A percentile compares a stretch with the other conserved stretches of the same genome.
Evolutionary conservation across 1,140 invertebrate genomes (phyloP).

Genomic region (Charaxes varanes): DNA sequence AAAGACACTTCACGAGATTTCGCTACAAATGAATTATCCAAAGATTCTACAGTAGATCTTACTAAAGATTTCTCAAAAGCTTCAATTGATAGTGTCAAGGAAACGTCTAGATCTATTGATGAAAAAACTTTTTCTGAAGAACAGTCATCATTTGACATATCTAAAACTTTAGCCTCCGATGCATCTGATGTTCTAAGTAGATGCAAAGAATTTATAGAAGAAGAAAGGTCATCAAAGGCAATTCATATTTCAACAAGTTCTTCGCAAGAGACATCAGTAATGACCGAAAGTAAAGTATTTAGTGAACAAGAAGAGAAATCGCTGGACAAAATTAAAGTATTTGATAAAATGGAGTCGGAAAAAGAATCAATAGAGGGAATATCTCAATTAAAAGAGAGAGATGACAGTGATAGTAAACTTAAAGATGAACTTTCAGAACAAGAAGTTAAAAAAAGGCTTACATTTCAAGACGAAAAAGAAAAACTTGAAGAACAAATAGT

Average conservation of each 20-base stretch:
- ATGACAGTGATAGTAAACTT: slow-evolving; percentile 8
- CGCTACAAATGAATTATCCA: slow-evolving; percentile 66
- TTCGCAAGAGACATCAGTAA: slow-evolving; percentile 54
- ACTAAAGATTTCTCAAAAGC: slow-evolving; percentile 64
- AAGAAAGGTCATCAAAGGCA: slow-evolving; percentile 53
- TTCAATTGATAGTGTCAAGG: slow-evolving; percentile 63
- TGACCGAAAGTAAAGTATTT: slow-evolving; percentile 61
- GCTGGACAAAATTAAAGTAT: slow-evolving; percentile 36
- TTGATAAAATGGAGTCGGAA: slow-evolving; percentile 30
- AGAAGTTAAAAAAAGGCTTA: slow-evolving; percentile 15
- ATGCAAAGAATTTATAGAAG: slow-evolving; percentile 57
- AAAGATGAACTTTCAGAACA: slow-evolving; percentile 5
- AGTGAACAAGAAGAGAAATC: slow-evolving; percentile 56
- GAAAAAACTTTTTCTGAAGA: slow-evolving; percentile 69
- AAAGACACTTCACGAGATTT: slow-evolving; percentile 69
- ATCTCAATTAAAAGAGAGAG: slow-evolving; percentile 6
- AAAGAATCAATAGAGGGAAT: slow-evolving; percentile 24
- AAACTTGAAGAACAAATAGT: slow-evolving; percentile 19
- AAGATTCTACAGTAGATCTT: slow-evolving; percentile 65
- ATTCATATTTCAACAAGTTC: slow-evolving; percentile 50
- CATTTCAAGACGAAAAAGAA: slow-evolving; percentile 16
- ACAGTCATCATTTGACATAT: slow-evolving; percentile 60
- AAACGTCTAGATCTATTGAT: slow-evolving; percentile 60
- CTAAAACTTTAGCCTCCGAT: slow-evolving; percentile 64
- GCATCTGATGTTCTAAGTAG: slow-evolving; percentile 53